Base-by-base conservation (phyloP, 1,140 invertebrate genomes). In the Rhopalosiphum padi region DNA sequence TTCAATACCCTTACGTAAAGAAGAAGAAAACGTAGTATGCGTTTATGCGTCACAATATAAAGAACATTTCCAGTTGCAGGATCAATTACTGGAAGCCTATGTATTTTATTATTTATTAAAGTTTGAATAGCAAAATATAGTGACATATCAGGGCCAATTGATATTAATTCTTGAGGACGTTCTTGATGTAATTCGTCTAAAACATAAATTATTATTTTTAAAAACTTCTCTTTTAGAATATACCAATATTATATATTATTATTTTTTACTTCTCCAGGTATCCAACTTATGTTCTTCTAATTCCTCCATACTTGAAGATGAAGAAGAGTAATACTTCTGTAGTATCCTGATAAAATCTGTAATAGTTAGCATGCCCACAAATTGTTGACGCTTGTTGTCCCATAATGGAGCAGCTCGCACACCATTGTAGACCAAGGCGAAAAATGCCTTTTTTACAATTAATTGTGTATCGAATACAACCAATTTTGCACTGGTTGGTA, bases 321-420 rank as follows among this genome's bases (percentile, higher is more conserved):
- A 97, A 94, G 98, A 98, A 94, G 98, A 99, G 96, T 99, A 99
- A 96, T 99, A 99, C 97, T 99, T 99, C 96, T 99, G 97, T 90
- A 99, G 96, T 95, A 99, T 99, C 95, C 99, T 98, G 95, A 99
- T 99, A 95, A 99, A 99, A 96, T 99, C 99, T 87, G 99, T 99
- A 94, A 99, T 99, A 68, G 99, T 99, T 90, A 99, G 96, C 99
- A 99, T 99, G 88, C 99, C 98, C 53, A 98, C 97, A 95, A 97
- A 99, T 95, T 98, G 96, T 95, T 99, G 99, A 94, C 97, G 97
- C 90, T 96, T 96, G 94, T 97, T 98, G 95, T 99, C 99, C 99
- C 99, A 99, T 55, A 99, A 96, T 1, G 99, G 99, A 35, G 99
- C 99, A 30, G 99, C 99, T 94, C 99, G 96, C 1, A 99, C 99